Percentiles rank a stretch among this genome's conserved stretches.
Conservation (phyloP, 2,797 vertebrate species). For the Myotis findleyi region DNA sequence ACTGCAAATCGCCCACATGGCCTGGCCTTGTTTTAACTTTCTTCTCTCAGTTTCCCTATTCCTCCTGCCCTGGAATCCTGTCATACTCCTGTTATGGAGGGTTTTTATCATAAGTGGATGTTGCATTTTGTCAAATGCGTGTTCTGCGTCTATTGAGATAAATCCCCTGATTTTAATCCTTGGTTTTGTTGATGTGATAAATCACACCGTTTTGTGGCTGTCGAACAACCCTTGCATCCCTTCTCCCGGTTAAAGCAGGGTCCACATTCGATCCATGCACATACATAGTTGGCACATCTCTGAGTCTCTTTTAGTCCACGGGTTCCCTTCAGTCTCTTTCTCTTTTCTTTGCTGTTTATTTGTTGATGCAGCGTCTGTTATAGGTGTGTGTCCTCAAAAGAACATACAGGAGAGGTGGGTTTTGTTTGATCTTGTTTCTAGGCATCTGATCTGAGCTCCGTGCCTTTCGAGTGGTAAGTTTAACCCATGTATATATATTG, state of each 20-base stretch:
- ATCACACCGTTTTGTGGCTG: background rate
- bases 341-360: background rate
- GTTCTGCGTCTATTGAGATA: background rate
- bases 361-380: background rate
- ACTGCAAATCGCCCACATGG: no score
- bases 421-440: background rate
- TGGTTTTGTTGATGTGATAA: background rate
- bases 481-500: slow-evolving; percentile 40
- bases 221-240: background rate
- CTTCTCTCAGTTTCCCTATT: no score
- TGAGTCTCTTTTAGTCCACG: background rate
- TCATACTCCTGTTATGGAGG: no score
- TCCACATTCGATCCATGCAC: background rate
- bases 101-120: background rate
- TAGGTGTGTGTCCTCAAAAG: background rate
- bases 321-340: background rate
- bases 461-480: background rate
- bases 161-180: background rate
- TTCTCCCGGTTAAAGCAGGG: background rate
- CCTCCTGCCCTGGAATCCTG: no score
- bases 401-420: background rate
- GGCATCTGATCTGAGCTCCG: background rate
- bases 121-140: background rate
- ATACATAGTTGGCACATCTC: background rate
- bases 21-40: no score